Evolutionary conservation across 1,140 invertebrate species (phyloP).

Genomic region (Ceratitis capitata): DNA sequence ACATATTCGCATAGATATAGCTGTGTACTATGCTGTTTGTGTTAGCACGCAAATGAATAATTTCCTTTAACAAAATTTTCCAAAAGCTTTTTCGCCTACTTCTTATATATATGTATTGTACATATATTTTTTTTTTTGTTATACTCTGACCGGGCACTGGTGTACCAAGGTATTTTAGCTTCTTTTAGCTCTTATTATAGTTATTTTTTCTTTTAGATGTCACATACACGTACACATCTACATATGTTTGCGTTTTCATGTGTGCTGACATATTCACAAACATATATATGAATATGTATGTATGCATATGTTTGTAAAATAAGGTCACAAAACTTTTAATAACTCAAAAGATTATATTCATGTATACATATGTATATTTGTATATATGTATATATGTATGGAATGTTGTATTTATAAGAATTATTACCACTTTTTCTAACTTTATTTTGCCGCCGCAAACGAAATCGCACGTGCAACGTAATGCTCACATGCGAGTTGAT

Average conservation of each 20-base stretch:
- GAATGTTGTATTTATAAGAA: no score
- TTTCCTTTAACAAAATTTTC: neutral
- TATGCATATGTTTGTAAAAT: neutral
- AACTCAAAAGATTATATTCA: neutral
- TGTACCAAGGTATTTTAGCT: no score
- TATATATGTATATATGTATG: neutral
- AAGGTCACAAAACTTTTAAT: neutral
- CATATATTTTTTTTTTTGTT: no score
- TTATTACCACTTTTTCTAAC: neutral
- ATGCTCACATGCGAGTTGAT: neutral
- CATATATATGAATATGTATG: neutral
- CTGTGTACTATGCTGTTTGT: neutral
- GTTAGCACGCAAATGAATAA: slow-evolving; percentile 30
- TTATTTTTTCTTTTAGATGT: neutral
- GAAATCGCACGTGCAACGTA: neutral
- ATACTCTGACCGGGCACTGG: no score
- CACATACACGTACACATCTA: neutral
- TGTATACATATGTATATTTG: no score
- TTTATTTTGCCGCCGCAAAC: neutral
- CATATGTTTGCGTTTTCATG: neutral
- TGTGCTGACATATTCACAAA: no score
- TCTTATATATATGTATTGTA: no score
- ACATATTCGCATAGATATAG: neutral
- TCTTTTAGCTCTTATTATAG: neutral
- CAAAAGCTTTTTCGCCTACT: neutral